A percentile compares a stretch with the other conserved stretches of the same genome.
Evolutionary conservation across 2,888 invertebrate species (phyloP).

Genomic region (Nomada fucata): DNA sequence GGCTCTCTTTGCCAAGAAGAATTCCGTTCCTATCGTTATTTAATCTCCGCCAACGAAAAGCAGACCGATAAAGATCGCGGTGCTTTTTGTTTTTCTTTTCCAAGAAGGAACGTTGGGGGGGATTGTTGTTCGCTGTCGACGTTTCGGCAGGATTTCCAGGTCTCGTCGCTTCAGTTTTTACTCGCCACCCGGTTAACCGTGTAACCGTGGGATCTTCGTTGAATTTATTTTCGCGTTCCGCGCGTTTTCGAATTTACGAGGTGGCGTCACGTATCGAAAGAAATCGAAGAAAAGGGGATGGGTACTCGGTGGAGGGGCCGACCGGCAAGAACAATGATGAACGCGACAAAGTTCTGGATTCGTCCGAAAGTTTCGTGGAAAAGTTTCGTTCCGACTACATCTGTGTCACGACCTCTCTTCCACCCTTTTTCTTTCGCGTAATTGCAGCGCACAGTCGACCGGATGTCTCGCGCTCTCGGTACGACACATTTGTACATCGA

Average conservation of each 20-base stretch:
- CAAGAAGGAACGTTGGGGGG: background rate
- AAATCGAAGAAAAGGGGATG: conserved; percentile 51
- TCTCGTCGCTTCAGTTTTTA: conserved; percentile 27
- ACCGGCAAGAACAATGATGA: conserved; percentile 65
- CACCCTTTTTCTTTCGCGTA: conserved; percentile 24
- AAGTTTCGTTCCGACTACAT: conserved; percentile 43
- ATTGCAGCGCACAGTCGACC: conserved; percentile 43
- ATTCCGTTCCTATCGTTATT: conserved; percentile 7
- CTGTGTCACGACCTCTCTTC: conserved; percentile 29
- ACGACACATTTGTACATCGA: conserved; percentile 2
- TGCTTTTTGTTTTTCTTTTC: background rate
- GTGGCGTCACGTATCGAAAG: conserved; percentile 51
- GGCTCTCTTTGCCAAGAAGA: background rate
- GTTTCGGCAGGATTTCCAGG: conserved; percentile 39
- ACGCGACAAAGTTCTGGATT: conserved; percentile 61
- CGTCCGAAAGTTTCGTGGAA: conserved; percentile 52
- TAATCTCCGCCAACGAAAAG: background rate
- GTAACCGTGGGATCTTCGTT: conserved; percentile 14
- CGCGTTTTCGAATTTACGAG: conserved; percentile 61
- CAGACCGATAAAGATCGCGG: conserved; percentile 29
- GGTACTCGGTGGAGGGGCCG: conserved; percentile 35
- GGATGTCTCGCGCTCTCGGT: background rate
- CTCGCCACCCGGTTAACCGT: conserved; percentile 34
- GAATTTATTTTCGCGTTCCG: conserved; percentile 20
- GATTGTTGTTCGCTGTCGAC: conserved; percentile 21